A percentile compares a stretch with the other conserved stretches of the same genome.
Evolutionary conservation across 37 sponge, comb jelly and placozoan genomes (phyloP).

Genomic region (Beroe forskalii): DNA sequence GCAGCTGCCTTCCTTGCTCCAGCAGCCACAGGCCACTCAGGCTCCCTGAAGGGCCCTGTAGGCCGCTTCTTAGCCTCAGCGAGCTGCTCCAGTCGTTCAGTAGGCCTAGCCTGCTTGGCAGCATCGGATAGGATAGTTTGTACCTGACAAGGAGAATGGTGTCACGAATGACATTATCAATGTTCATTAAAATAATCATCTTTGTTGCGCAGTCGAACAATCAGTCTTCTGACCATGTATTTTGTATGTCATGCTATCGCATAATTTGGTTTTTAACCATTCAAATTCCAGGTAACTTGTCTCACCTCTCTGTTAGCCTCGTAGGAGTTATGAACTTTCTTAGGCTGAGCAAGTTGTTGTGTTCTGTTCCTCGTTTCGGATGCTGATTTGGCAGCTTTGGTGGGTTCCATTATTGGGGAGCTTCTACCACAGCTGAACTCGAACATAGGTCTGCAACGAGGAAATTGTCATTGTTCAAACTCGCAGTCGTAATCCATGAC

Average conservation of each 20-base stretch:
- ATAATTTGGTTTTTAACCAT: no score
- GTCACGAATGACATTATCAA: no score
- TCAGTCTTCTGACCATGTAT: no score
- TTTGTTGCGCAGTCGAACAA: no score
- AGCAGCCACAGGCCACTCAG: conserved; percentile 43
- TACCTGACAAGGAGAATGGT: no score
- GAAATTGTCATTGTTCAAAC: no score
- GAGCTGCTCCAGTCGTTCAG: conserved; percentile 67
- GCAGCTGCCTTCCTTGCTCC: conserved; percentile 68
- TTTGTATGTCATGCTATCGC: no score
- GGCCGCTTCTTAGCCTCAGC: conserved; percentile 73
- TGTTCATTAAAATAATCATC: no score
- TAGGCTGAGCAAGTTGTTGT: conserved; percentile 77
- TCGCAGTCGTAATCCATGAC: no score
- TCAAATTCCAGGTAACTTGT: no score
- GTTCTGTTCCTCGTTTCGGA: conserved; percentile 71
- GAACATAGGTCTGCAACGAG: conserved; percentile 68
- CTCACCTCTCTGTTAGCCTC: conserved; percentile 68
- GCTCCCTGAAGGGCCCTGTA: conserved; percentile 51
- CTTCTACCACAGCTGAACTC: conserved; percentile 81
- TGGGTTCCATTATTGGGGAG: conserved; percentile 74
- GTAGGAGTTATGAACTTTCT: conserved; percentile 72
- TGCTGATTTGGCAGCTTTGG: conserved; percentile 66
- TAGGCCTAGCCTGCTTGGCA: conserved; percentile 68
- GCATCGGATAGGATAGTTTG: conserved; percentile 73